Conservation (phyloP, 2,888 invertebrate genomes). For the Pseudococcus viburni region DNA sequence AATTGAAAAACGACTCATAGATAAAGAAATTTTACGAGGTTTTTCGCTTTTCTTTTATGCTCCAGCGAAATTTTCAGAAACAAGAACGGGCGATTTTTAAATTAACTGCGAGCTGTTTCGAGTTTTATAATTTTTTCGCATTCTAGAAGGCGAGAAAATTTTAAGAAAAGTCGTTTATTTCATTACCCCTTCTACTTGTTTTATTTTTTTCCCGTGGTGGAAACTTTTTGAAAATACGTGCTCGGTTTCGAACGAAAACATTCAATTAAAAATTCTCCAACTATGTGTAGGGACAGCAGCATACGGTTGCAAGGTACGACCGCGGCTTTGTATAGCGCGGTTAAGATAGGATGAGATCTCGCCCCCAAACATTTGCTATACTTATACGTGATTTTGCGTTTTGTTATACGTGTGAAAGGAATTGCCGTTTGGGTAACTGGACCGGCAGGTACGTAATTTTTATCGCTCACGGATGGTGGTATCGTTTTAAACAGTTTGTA, state of each 20-base stretch:
- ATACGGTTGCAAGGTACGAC: background rate
- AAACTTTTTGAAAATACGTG: constrained; percentile 38
- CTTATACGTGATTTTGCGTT: constrained; percentile 44
- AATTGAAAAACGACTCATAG: constrained; percentile 8
- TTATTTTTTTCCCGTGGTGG: background rate
- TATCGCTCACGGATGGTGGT: constrained; percentile 34
- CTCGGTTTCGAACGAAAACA: constrained; percentile 28
- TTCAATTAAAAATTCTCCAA: constrained; percentile 41
- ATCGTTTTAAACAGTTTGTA: constrained; percentile 29
- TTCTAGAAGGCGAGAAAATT: constrained; percentile 11
- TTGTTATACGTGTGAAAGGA: constrained; percentile 49
- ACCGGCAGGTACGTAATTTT: constrained; percentile 27
- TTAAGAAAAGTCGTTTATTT: constrained; percentile 35
- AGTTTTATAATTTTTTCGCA: constrained; percentile 34
- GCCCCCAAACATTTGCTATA: constrained; percentile 38
- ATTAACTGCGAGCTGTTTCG: background rate
- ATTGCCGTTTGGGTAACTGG: constrained; percentile 32
- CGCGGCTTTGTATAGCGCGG: background rate
- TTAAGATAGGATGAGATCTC: constrained; percentile 1
- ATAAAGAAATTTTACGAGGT: constrained; percentile 7
- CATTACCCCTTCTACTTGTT: background rate
- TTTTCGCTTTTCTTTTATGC: background rate
- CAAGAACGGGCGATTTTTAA: background rate
- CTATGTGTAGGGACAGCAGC: background rate
- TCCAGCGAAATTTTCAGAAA: background rate